Percentiles rank a stretch among this genome's conserved stretches.
Evolutionary conservation across 1,140 invertebrate genomes (phyloP).

Genomic region (Gryllus bimaculatus): DNA sequence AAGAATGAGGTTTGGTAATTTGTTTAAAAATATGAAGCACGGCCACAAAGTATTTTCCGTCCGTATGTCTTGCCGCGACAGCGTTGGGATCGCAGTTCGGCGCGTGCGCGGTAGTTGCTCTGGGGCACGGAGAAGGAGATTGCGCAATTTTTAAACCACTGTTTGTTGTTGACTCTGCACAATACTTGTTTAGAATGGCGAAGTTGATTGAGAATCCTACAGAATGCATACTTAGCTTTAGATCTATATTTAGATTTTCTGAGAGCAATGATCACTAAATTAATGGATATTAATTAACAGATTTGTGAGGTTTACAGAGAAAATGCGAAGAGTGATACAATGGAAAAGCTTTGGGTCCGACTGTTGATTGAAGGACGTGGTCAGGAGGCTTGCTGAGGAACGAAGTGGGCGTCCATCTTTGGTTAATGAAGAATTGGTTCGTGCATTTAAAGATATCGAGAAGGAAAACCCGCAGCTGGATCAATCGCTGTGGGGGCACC

Average conservation of each 20-base stretch:
- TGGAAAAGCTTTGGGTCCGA: conserved; percentile 23
- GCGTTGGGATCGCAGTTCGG: conserved; percentile 11
- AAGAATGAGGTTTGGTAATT: too few relatives aligned
- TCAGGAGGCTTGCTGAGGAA: too few relatives aligned
- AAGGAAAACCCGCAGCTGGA: too few relatives aligned
- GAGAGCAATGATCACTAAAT: conserved; percentile 7
- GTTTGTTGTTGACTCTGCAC: not conserved
- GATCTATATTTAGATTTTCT: conserved; percentile 20
- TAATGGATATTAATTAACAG: conserved; percentile 21
- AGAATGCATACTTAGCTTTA: not conserved
- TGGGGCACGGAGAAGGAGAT: conserved; percentile 10
- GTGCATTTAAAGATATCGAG: too few relatives aligned
- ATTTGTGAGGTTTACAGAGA: conserved; percentile 21
- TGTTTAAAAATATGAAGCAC: too few relatives aligned
- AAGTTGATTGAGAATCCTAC: conserved; percentile 11
- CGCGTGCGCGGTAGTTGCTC: not conserved
- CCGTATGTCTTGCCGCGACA: conserved; percentile 18
- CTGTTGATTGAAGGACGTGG: conserved; percentile 22
- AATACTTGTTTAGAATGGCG: conserved; percentile 10
- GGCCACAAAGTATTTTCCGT: too few relatives aligned
- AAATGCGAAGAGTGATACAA: conserved; percentile 22
- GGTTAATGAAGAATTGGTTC: too few relatives aligned
- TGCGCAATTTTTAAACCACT: conserved; percentile 8
- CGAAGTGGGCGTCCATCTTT: too few relatives aligned
- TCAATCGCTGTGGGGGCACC: too few relatives aligned